Conservation (phyloP, 2,888 invertebrate genomes). For the Plebejus anna region DNA sequence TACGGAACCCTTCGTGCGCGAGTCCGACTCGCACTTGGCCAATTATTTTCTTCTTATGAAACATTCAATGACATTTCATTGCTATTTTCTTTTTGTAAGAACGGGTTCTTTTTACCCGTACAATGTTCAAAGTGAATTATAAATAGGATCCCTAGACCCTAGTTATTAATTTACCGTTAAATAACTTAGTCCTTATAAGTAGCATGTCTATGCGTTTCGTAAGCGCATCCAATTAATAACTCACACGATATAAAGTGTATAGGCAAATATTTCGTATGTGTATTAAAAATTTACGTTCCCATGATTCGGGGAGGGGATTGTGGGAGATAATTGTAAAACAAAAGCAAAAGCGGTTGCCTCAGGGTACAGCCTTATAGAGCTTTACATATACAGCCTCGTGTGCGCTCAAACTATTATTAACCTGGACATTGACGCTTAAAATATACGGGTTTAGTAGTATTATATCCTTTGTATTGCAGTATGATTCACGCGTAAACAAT, state of each 20-base stretch:
- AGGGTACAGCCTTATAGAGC: not conserved
- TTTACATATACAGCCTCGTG: not conserved
- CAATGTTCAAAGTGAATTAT: not conserved
- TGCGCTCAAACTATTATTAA: slow-evolving; percentile 11
- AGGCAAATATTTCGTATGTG: not conserved
- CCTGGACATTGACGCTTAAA: slow-evolving; percentile 12
- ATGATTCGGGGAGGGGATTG: not conserved
- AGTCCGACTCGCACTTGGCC: too few species aligned
- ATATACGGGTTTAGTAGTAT: not conserved
- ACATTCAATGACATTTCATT: too few species aligned
- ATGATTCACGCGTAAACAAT: not conserved
- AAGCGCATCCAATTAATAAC: not conserved
- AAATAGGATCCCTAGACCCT: not conserved
- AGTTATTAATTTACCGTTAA: not conserved
- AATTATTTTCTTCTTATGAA: too few species aligned
- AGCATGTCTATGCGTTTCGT: not conserved
- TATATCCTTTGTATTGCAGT: not conserved
- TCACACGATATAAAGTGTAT: not conserved
- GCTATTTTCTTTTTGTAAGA: too few species aligned
- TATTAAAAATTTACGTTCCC: slow-evolving; percentile 3
- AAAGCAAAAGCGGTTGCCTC: slow-evolving; percentile 2
- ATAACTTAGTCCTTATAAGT: not conserved
- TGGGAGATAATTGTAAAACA: slow-evolving; percentile 7
- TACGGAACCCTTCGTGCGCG: too few species aligned
- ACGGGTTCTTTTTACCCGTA: too few species aligned